Evolutionary conservation across 64 coral and sea anemone genomes (phyloP).

Genomic region (Montipora foliosa): DNA sequence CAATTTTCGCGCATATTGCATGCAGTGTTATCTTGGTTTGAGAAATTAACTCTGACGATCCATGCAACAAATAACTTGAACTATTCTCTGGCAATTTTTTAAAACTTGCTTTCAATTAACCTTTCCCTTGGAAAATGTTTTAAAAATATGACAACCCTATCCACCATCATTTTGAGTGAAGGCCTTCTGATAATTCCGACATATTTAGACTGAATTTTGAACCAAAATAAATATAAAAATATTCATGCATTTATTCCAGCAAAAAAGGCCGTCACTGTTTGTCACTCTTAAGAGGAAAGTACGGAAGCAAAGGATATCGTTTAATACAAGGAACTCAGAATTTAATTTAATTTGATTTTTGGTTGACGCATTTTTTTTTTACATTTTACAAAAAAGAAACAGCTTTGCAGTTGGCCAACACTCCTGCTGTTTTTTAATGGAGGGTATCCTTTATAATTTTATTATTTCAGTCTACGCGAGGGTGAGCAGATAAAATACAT

Average conservation of each 20-base stretch:
- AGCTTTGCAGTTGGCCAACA: slow-evolving; percentile 10
- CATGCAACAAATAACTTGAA: background rate
- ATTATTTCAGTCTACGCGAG: slow-evolving; percentile 29
- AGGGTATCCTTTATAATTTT: slow-evolving; percentile 33
- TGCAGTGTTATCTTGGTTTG: background rate
- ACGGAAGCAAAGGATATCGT: background rate
- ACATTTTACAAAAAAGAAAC: background rate
- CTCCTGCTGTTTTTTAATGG: slow-evolving; percentile 36
- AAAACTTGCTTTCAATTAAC: slow-evolving; percentile 20
- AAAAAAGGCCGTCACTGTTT: slow-evolving; percentile 43
- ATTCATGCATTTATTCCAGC: slow-evolving; percentile 27
- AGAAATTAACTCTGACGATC: background rate
- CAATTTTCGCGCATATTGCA: background rate
- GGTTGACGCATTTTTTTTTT: slow-evolving; percentile 6
- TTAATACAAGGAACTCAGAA: background rate
- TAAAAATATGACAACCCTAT: slow-evolving; percentile 23
- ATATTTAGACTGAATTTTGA: slow-evolving; percentile 45
- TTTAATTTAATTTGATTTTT: slow-evolving; percentile 28
- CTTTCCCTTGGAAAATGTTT: background rate
- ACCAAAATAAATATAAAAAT: slow-evolving; percentile 50
- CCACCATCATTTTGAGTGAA: slow-evolving; percentile 30
- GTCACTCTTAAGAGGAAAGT: background rate
- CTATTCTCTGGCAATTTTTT: background rate
- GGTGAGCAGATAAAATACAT: slow-evolving; percentile 35
- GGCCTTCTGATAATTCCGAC: slow-evolving; percentile 22